These are phyloP conservation scores for Danio choprae DNA, from an alignment of 2,797 vertebrate genomes.

Conservation along the genomic window DNA sequence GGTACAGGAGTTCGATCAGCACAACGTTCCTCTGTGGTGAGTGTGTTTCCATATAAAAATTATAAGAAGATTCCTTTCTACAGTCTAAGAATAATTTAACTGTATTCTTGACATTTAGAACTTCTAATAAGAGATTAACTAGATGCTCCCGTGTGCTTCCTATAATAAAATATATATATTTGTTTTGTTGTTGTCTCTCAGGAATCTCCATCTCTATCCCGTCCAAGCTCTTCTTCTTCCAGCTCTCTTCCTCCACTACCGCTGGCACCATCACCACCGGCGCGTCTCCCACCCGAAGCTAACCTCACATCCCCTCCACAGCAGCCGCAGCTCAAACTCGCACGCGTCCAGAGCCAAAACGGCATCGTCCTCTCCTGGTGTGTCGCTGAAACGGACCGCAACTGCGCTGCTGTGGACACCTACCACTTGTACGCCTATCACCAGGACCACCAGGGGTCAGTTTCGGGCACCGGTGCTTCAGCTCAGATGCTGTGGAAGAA, in stretches of 20 bases:
- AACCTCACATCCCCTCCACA: constrained; percentile 89
- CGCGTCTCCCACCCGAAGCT: constrained; percentile 89
- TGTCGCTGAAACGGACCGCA: constrained; percentile 91
- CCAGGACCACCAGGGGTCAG: constrained; percentile 79
- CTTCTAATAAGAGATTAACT: no score
- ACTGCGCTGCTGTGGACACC: constrained; percentile 92
- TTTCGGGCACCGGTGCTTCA: constrained; percentile 60
- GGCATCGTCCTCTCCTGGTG: constrained; percentile 98
- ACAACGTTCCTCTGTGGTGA: constrained; percentile 38
- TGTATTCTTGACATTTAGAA: no score
- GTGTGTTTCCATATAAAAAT: neutral
- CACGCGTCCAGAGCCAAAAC: constrained; percentile 93
- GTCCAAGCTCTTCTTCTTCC: constrained; percentile 57
- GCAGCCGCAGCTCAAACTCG: constrained; percentile 96
- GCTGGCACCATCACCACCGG: constrained; percentile 81
- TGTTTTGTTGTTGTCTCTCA: constrained; percentile 51
- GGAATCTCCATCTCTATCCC: constrained; percentile 75
- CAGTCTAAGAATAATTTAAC: no score
- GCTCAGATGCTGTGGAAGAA: constrained; percentile 96
- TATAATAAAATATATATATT: neutral
- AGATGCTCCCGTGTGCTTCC: neutral
- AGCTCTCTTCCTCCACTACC: constrained; percentile 80
- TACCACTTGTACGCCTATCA: constrained; percentile 99
- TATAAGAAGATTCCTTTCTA: neutral
- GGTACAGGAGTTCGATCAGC: constrained; percentile 19